Evolutionary conservation across 1,140 invertebrate genomes (phyloP), one percentile per base, ranked within the genome.

Genomic region (Aphaenogaster floridana): DNA sequence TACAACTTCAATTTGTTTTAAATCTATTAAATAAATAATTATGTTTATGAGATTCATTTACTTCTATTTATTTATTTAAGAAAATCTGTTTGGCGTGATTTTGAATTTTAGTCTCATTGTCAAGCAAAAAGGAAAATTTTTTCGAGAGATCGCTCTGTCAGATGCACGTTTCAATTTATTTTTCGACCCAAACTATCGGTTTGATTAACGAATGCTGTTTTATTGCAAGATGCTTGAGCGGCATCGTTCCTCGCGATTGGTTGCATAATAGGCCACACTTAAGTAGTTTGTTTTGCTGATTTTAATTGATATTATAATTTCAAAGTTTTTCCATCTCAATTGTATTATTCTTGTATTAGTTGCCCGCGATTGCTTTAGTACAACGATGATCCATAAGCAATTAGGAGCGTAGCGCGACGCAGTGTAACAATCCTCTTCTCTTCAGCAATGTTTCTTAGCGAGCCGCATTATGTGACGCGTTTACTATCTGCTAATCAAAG

Each of bases 341-440:
- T 61, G 39, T 34, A 42, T 79, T 54, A 69, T 34, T 48, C 48
- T 74, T 48, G 9, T 59, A 48, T 74, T 13, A 45, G 39, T 71
- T 57, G 15, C 3, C 28, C 80, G 80, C 39, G 80, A 15, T 83
- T 45, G 28, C 36, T 83, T 45, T 34, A 39, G 15, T 66, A 28
- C 28, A 54, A 48, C 13, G 28, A 83, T 74, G 28, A 83, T 59
- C 17, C n/a, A 17, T 59, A 69, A 57, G 36, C 36, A 69, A 81
- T 83, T 59, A 72, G 86, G 57, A 57, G 87, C 69, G 87, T 88
- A 87, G 87, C 87, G 72, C 76, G 86, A 88, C 78, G 76, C 86
- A 86, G 86, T 87, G 87, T 87, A 88, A 88, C 86, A 74, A 64
- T 42, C 39, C 13, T 59, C 6, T 89, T 39, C 11, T 50, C 63